phyloP scores from a whole-genome alignment of 2,113 vertebrate species.

The Gymnobelideus leadbeateri region DNA sequence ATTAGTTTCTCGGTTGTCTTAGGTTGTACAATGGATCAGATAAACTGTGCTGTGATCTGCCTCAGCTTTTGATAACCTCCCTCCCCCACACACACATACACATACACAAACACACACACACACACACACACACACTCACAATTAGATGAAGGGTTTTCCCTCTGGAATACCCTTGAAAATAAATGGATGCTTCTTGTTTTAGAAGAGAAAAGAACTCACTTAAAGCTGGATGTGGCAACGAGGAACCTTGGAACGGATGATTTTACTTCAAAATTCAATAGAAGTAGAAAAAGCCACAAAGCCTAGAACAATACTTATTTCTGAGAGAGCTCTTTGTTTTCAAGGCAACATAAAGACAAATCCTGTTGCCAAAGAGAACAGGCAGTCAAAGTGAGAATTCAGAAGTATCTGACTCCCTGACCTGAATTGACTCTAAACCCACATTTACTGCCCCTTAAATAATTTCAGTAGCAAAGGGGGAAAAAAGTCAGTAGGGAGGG shows the following conservation, averaged over 20 bases:
- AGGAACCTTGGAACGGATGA: neutral
- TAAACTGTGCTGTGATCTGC: conserved; percentile 45
- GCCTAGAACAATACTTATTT: neutral
- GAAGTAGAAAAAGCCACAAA: neutral
- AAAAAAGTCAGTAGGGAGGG: conserved; percentile 1
- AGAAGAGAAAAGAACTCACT: conserved; percentile 16
- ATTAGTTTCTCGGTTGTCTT: neutral
- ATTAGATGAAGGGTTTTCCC: neutral
- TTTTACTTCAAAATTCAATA: neutral
- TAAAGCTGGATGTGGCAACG: conserved; percentile 34
- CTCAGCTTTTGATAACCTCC: conserved; percentile 51
- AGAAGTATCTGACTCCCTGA: neutral
- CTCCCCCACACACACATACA: neutral
- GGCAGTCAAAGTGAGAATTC: neutral
- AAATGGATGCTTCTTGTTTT: conserved; percentile 33
- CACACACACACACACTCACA: too few relatives aligned
- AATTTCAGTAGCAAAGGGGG: conserved; percentile 49
- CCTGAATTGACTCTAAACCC: neutral
- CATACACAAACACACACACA: too few relatives aligned
- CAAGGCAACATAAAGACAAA: conserved; percentile 37
- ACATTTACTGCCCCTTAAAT: conserved; percentile 28
- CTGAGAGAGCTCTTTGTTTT: conserved; percentile 48
- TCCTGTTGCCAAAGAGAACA: conserved; percentile 13
- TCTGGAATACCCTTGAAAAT: conserved; percentile 40
- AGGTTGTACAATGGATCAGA: conserved; percentile 24